Base-by-base conservation (phyloP, 2,113 vertebrate species). In the Petaurus breviceps region DNA sequence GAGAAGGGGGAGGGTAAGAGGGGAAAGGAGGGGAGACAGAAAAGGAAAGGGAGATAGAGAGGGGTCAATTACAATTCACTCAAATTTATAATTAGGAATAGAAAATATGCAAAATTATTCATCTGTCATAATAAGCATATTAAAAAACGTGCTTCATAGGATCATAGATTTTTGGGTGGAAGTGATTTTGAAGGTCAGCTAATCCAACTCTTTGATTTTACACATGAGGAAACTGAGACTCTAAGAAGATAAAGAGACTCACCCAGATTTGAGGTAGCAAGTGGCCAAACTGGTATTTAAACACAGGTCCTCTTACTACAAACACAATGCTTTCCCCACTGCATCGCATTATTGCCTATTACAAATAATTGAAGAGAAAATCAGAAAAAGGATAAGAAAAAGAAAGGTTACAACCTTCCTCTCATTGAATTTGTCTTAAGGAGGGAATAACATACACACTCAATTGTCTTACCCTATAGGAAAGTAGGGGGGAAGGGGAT, bases 81-180 rank as follows among this genome's bases (percentile, higher is more conserved):
- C 68, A 55, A 91, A 89, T 92, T 95, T 90, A 51, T 61, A 94
- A 50, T 54, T 51, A 89, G 92, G 43, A 95, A 26, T 54, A 31
- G 94, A 28, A 95, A 91, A 31, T 43, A 93, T 53, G 8, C 5
- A 25, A 91, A 89, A 91, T 23, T 51, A 28, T 91, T 51, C 47
- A 51, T 90, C 92, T 28, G 52, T 19, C 16, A 93, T 37, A 51
- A 31, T 92, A 84, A 84, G 43, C 68, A 43, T 26, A 43, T 22
- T 43, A 8, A 6, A 61, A 61, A 61, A 61, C 5, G 22, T 61
- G 8, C 26, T 61, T 61, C 28, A 31, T 61, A 31, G 28, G 57
- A 31, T 31, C 26, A 68, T 68, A 68, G 4, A 37, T 68, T 68
- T 68, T 19, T 14, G 37, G 28, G 11, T n/a, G 77, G 9, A 94